These are phyloP conservation scores for Teleogryllus occipitalis DNA, from an alignment of 1,140 invertebrate species.

Conservation along the genomic window DNA sequence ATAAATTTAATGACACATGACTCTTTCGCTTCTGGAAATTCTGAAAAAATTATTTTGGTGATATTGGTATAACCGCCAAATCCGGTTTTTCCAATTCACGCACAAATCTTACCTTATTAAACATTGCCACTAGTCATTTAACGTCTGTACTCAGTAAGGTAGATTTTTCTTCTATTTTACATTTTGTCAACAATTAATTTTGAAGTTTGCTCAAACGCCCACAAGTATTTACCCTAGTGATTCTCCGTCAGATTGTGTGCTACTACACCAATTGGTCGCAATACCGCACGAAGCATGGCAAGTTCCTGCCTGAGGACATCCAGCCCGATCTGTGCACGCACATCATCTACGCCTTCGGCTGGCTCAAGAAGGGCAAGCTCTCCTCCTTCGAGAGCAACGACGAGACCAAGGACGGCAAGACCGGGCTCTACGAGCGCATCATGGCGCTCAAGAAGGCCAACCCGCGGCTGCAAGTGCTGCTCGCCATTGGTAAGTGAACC, in stretches of 20 bases:
- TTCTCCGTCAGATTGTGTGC: conserved; percentile 63
- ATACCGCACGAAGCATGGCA: conserved; percentile 84
- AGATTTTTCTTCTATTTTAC: no score
- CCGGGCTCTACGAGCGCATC: conserved; percentile 80
- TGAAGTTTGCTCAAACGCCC: neutral
- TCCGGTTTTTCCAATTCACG: no score
- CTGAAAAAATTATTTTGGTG: no score
- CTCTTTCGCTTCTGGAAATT: no score
- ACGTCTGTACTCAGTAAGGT: no score
- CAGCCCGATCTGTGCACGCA: conserved; percentile 92
- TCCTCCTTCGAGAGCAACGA: conserved; percentile 88
- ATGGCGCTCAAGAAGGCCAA: conserved; percentile 77
- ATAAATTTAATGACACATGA: no score
- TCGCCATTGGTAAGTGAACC: conserved; percentile 72
- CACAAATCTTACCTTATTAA: no score
- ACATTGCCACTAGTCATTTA: no score
- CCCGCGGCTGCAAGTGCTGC: conserved; percentile 77
- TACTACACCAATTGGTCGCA: conserved; percentile 98
- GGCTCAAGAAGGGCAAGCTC: conserved; percentile 90
- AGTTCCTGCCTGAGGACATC: conserved; percentile 91
- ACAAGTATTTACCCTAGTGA: neutral
- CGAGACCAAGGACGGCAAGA: conserved; percentile 84
- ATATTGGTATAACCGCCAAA: no score
- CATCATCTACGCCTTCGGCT: conserved; percentile 92
- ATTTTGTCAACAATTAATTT: neutral